Evolutionary conservation across 2,888 invertebrate species (phyloP).

Genomic region (Lydus trimaculatus): DNA sequence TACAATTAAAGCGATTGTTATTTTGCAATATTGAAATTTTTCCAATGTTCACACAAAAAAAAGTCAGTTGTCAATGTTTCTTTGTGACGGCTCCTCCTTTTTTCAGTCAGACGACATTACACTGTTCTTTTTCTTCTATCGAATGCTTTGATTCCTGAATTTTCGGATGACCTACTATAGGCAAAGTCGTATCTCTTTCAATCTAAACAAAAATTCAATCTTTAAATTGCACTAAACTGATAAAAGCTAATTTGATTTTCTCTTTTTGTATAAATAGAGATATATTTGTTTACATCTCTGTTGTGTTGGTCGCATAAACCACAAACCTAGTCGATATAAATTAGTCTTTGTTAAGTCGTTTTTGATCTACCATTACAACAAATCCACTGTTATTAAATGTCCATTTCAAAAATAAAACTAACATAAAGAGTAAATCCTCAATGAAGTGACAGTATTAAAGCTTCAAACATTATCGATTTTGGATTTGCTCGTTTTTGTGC

Average conservation of each 20-base stretch:
- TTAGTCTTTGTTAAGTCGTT: not conserved
- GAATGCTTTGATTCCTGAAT: not conserved
- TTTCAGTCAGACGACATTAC: not conserved
- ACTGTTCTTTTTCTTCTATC: not conserved
- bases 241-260: not conserved
- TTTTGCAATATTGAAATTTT: too few relatives aligned
- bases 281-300: not conserved
- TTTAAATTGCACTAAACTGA: not conserved
- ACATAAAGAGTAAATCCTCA: not conserved
- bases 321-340: not conserved
- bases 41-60: too few relatives aligned
- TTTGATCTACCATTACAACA: not conserved
- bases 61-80: too few relatives aligned
- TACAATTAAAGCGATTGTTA: too few relatives aligned
- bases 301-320: not conserved
- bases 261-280: not conserved
- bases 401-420: not conserved
- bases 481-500: not conserved
- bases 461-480: not conserved
- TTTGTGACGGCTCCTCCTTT: too few relatives aligned
- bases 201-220: not conserved
- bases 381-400: not conserved
- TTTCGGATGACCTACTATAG: not conserved
- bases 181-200: too few relatives aligned
- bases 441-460: not conserved